Evolutionary conservation across 2,888 invertebrate species (phyloP).

Genomic region (Cephus nigrinus): DNA sequence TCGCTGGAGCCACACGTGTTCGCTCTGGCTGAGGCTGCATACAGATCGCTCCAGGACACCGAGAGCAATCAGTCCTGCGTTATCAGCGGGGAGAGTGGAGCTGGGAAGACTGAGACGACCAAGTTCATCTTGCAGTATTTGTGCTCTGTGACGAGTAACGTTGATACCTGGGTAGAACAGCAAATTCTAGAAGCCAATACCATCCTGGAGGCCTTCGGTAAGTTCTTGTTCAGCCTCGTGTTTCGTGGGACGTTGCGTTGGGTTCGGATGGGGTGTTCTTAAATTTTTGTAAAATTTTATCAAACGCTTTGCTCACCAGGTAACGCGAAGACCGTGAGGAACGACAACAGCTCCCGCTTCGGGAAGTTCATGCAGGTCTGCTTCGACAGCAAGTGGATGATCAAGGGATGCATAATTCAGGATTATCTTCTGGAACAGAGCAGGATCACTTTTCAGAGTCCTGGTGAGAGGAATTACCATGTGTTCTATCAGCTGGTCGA

Average conservation of each 20-base stretch:
- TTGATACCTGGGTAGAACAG: slow-evolving; percentile 94
- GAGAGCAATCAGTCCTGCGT: slow-evolving; percentile 83
- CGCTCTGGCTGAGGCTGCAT: slow-evolving; percentile 90
- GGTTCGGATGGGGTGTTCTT: background rate
- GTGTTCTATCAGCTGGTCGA: slow-evolving; percentile 93
- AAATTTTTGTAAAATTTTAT: background rate
- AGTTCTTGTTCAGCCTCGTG: slow-evolving; percentile 42
- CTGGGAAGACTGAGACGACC: slow-evolving; percentile 94
- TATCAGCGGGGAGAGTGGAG: slow-evolving; percentile 93
- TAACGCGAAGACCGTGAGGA: slow-evolving; percentile 92
- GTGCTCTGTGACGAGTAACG: slow-evolving; percentile 86
- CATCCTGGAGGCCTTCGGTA: slow-evolving; percentile 92
- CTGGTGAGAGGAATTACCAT: slow-evolving; percentile 89
- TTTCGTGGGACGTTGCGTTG: background rate
- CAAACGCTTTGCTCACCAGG: slow-evolving; percentile 68
- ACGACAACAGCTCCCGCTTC: slow-evolving; percentile 93
- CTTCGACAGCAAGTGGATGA: slow-evolving; percentile 88
- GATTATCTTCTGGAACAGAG: slow-evolving; percentile 92
- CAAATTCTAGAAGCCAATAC: slow-evolving; percentile 95
- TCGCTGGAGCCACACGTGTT: slow-evolving; percentile 88
- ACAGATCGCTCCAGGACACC: slow-evolving; percentile 77
- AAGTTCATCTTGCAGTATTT: slow-evolving; percentile 92
- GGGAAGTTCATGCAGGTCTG: slow-evolving; percentile 97
- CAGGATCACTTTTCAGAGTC: slow-evolving; percentile 89
- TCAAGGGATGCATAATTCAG: slow-evolving; percentile 90